Evolutionary conservation across 2,888 invertebrate species (phyloP).

Genomic region (Aspidapion aeneum): DNA sequence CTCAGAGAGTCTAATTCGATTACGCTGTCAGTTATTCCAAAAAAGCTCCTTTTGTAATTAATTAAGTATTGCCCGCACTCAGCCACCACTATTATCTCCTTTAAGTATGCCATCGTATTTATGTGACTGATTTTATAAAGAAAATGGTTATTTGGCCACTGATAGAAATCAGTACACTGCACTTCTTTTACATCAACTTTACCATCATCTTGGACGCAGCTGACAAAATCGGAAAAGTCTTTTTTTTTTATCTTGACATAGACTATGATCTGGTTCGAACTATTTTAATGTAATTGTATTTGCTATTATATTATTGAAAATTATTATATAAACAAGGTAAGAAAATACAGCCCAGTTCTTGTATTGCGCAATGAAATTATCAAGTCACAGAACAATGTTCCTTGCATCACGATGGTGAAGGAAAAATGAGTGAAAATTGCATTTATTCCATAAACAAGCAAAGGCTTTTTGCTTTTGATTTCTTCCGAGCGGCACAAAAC

Average conservation of each 20-base stretch:
- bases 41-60: not conserved
- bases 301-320: too few relatives aligned
- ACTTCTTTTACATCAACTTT: slow-evolving; percentile 22
- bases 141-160: slow-evolving; percentile 19
- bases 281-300: too few relatives aligned
- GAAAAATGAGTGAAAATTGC: slow-evolving; percentile 20
- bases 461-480: slow-evolving; percentile 19
- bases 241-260: too few relatives aligned
- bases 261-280: not conserved
- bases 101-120: slow-evolving; percentile 10
- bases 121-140: slow-evolving; percentile 10
- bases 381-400: not conserved
- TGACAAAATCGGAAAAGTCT: not conserved
- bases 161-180: slow-evolving; percentile 18
- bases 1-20: not conserved
- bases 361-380: not conserved
- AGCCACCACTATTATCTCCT: slow-evolving; percentile 15
- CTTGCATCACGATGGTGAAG: slow-evolving; percentile 15
- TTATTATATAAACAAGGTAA: slow-evolving; percentile 23
- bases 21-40: not conserved
- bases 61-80: not conserved
- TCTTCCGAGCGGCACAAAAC: slow-evolving; percentile 30
- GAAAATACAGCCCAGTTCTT: slow-evolving; percentile 14
- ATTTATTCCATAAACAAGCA: slow-evolving; percentile 35
- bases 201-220: slow-evolving; percentile 18